Conservation (phyloP, 2,797 vertebrate species). For the Arctocebus calabarensis region DNA sequence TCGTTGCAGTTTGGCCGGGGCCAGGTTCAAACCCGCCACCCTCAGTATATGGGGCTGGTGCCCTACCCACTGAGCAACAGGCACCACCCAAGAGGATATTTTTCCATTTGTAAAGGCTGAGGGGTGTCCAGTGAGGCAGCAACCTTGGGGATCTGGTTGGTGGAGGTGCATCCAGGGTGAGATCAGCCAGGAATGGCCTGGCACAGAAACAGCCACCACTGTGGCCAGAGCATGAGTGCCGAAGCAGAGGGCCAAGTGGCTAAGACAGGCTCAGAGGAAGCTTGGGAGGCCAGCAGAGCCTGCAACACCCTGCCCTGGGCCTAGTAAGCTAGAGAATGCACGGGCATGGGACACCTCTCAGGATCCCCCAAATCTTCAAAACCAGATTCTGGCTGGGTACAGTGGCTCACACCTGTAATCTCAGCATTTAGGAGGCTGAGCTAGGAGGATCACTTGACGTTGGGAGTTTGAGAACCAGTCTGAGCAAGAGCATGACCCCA, state of each 20-base stretch:
- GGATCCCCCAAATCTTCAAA: not conserved
- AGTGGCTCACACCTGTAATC: too few relatives aligned
- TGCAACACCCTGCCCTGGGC: not conserved
- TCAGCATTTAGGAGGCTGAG: too few relatives aligned
- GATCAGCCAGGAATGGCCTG: not conserved
- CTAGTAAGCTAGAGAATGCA: not conserved
- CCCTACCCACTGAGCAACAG: too few relatives aligned
- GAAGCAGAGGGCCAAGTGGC: not conserved
- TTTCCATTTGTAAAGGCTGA: not conserved
- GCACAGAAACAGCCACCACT: not conserved
- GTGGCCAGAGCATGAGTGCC: not conserved
- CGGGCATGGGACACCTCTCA: not conserved
- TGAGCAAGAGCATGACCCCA: too few relatives aligned
- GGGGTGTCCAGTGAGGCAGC: not conserved
- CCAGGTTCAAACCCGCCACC: too few relatives aligned
- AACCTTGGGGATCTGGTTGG: not conserved
- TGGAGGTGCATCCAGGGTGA: not conserved
- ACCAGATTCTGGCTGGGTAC: not conserved
- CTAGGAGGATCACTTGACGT: too few relatives aligned
- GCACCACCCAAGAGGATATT: too few relatives aligned
- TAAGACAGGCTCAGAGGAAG: not conserved
- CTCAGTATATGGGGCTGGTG: too few relatives aligned
- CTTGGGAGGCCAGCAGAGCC: not conserved
- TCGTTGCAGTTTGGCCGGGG: too few relatives aligned
- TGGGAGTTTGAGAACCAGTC: too few relatives aligned